Conservation (phyloP, 2,797 vertebrate genomes). For the Cercopithecus mitis region DNA sequence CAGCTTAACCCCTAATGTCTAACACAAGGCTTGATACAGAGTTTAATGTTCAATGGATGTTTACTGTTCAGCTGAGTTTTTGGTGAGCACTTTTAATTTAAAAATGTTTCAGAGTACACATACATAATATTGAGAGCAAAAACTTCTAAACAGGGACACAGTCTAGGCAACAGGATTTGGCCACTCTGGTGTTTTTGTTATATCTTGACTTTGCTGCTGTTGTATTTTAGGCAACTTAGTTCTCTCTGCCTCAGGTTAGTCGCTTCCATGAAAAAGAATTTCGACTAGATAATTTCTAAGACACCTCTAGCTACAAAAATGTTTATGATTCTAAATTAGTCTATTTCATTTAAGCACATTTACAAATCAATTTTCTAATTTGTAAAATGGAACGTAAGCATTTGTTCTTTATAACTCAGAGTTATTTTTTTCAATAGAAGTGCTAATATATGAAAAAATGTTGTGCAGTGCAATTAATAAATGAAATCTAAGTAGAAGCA, state of each 20-base stretch:
- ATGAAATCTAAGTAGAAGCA: background rate
- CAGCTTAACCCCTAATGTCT: background rate
- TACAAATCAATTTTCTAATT: background rate
- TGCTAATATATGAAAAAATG: background rate
- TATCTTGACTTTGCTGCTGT: background rate
- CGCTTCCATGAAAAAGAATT: background rate
- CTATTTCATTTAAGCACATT: background rate
- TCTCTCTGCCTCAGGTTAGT: background rate
- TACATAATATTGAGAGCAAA: background rate
- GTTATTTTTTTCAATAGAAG: slow-evolving; percentile 9
- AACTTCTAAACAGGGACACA: background rate
- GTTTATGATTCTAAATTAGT: background rate
- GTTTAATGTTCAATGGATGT: background rate
- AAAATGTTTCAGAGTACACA: background rate
- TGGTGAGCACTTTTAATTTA: background rate
- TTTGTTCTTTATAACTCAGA: background rate
- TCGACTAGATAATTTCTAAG: background rate
- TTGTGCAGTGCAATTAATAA: background rate
- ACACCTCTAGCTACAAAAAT: background rate
- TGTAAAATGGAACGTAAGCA: background rate
- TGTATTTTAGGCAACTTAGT: background rate
- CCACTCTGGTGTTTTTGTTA: background rate
- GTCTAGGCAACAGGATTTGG: background rate
- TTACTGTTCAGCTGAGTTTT: background rate
- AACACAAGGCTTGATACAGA: background rate